Evolutionary conservation across 1,140 invertebrate genomes (phyloP), one percentile per base, ranked within the genome.

Genomic region (Caenorhabditis latens): DNA sequence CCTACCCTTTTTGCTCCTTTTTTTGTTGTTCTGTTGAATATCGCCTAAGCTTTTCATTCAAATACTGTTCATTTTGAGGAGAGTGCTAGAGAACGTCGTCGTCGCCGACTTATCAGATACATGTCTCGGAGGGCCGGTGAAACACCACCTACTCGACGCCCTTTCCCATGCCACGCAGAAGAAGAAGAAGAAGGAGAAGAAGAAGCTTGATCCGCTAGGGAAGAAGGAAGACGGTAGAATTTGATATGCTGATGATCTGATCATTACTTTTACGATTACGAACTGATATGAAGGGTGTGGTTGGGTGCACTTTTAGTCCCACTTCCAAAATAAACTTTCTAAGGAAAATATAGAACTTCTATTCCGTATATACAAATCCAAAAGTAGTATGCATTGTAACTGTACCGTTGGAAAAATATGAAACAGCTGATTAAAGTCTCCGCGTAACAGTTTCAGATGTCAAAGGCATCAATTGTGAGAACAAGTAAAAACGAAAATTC

Each of bases 11-110:
- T 79, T 79, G 71, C 71, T 79, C 71, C 71, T 79, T 79, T 79
- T 79, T 79, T 79, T 79, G 71, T 79, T 79, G 71, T 79, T 79
- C 71, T 79, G 71, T 50, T 79, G 71, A 79, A 79, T 79, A 79
- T 79, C 71, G 71, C 71, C 71, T 79, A 79, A 79, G 71, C 71
- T 79, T 79, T 79, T 50, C 46, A 2, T 13, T 19, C 53, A 79
- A 79, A 79, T 79, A 79, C 14, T 11, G 71, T 79, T 48, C 71
- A 24, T 50, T 21, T 79, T 50, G 43, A 24, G 46, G 71, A 79
- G 71, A 50, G 71, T 42, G 71, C 40, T 4, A 79, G 71, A 79
- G 71, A 79, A 79, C 71, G 46, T 79, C 71, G 71, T 50, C 71
- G 46, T 48, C 71, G 16, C n/a, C 71, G 71, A 79, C 71, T 79